Evolutionary conservation across 2,797 vertebrate species (phyloP).

Genomic region (Lepus oiostolus): DNA sequence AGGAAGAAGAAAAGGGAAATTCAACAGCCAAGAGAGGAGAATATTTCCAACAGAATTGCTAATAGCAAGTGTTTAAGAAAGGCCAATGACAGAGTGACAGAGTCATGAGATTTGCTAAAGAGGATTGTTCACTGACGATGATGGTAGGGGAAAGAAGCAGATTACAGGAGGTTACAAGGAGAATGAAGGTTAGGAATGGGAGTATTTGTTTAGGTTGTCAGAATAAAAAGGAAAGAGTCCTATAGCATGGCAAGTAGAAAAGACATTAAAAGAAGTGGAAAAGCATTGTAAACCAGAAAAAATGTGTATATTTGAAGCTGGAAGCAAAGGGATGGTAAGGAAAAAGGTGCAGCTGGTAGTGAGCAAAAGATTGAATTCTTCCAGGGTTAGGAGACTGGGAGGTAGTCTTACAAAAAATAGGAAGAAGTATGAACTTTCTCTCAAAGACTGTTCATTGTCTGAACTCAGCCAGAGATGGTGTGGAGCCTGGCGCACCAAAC

Average conservation of each 20-base stretch:
- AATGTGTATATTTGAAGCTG: neutral
- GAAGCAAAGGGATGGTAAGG: neutral
- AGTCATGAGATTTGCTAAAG: neutral
- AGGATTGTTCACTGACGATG: neutral
- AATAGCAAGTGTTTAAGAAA: neutral
- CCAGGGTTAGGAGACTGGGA: neutral
- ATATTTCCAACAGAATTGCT: neutral
- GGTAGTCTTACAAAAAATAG: neutral
- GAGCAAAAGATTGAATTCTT: neutral
- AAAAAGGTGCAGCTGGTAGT: neutral
- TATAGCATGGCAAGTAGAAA: neutral
- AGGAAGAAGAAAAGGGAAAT: neutral
- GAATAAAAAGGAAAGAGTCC: neutral
- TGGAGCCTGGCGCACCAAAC: fast-evolving
- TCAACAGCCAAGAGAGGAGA: neutral
- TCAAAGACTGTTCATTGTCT: neutral
- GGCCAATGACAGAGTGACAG: neutral
- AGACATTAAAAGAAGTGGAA: neutral
- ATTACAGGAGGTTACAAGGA: neutral
- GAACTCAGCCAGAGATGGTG: neutral
- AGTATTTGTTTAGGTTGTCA: neutral
- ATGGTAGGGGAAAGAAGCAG: neutral
- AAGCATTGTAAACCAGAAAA: neutral
- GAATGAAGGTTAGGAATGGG: neutral
- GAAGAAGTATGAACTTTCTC: neutral